Percentiles rank a stretch among this genome's conserved stretches.
Conservation (phyloP, 2,888 invertebrate species). For the Lagria hirta region DNA sequence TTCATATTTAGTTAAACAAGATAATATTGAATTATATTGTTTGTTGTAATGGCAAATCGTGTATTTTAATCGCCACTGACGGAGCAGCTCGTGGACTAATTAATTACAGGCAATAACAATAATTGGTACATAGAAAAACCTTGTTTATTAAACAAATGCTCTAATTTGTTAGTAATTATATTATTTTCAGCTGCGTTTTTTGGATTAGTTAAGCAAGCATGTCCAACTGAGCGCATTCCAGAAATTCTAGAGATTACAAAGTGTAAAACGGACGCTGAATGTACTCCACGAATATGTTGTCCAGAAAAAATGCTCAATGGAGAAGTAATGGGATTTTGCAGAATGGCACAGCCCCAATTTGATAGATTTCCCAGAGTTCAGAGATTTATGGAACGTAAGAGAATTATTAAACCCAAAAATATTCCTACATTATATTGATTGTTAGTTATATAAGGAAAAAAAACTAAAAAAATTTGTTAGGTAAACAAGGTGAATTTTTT, state of each 20-base stretch:
- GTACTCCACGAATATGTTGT: slow-evolving; percentile 76
- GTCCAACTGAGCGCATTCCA: slow-evolving; percentile 67
- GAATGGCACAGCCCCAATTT: slow-evolving; percentile 68
- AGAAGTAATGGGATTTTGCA: slow-evolving; percentile 67
- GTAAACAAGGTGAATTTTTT: too few species aligned
- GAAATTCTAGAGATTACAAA: slow-evolving; percentile 71
- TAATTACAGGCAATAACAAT: too few species aligned
- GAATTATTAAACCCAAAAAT: not conserved
- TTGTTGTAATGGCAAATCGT: too few species aligned
- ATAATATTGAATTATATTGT: too few species aligned
- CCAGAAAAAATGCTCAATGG: slow-evolving; percentile 57
- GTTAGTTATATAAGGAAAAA: too few species aligned
- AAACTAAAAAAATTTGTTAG: too few species aligned
- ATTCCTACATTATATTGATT: not conserved
- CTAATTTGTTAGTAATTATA: too few species aligned
- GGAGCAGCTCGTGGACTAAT: too few species aligned
- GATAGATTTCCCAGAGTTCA: slow-evolving; percentile 65
- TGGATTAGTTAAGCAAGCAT: slow-evolving; percentile 70
- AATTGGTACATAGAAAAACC: too few species aligned
- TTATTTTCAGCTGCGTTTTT: slow-evolving; percentile 62
- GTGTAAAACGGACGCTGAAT: slow-evolving; percentile 69
- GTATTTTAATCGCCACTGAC: too few species aligned
- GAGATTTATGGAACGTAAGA: slow-evolving; percentile 66
- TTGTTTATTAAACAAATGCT: too few species aligned
- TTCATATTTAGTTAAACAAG: too few species aligned